Conservation (phyloP, 30 jellyfish, hydroid and myxozoan species). For the Sanderia malayensis region DNA sequence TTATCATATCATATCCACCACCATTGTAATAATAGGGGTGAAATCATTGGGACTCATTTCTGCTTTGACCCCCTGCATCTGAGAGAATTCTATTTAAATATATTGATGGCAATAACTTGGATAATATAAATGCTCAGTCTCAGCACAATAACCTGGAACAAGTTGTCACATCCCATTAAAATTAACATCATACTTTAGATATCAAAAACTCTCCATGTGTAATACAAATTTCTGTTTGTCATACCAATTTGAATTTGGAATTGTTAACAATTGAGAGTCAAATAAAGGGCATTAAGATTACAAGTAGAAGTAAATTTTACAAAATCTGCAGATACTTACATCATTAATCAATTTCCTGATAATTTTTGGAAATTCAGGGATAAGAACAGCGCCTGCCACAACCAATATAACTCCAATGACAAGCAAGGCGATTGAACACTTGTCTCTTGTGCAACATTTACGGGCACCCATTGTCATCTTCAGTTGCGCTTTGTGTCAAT, state of each 20-base stretch:
- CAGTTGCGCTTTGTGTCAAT: no score
- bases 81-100: no score
- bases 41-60: no score
- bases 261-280: not conserved
- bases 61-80: no score
- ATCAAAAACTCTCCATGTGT: not conserved
- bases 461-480: not conserved
- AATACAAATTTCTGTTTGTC: not conserved
- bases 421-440: constrained; percentile 22
- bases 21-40: no score
- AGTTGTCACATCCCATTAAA: not conserved
- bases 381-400: constrained; percentile 56
- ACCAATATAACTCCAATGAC: constrained; percentile 44
- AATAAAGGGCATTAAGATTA: no score
- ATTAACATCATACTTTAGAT: no score
- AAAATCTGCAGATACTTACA: constrained; percentile 24
- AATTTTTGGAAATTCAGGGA: constrained; percentile 50
- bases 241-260: not conserved
- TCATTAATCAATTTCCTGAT: constrained; percentile 23
- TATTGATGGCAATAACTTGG: no score
- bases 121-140: no score
- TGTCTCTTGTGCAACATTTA: constrained; percentile 54
- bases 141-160: no score
- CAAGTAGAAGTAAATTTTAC: not conserved
- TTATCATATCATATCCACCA: no score